These are phyloP conservation scores for Drosophila ironensis DNA, from an alignment of 1,140 invertebrate genomes.

Conservation along the genomic window DNA sequence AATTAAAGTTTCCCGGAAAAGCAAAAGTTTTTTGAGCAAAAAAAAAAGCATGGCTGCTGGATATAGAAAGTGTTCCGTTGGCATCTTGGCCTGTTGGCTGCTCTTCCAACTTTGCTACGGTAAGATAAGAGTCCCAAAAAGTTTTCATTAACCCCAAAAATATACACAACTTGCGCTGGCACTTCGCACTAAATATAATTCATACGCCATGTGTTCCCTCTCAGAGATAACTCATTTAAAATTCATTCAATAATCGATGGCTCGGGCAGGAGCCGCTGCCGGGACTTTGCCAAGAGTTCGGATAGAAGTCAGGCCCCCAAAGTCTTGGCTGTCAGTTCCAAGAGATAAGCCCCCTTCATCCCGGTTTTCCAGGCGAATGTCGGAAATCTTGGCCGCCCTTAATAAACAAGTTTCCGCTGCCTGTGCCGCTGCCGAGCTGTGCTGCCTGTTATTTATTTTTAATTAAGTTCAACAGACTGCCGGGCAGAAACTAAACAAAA, in stretches of 20 bases:
- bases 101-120: slow-evolving; percentile 17
- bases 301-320: slow-evolving; percentile 25
- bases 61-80: slow-evolving; percentile 1
- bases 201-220: slow-evolving; percentile 17
- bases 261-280: too few relatives aligned
- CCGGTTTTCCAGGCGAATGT: too few relatives aligned
- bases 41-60: slow-evolving; percentile 22
- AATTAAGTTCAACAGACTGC: slow-evolving; percentile 77
- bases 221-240: slow-evolving; percentile 22
- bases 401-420: slow-evolving; percentile 52
- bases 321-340: slow-evolving; percentile 24
- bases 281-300: slow-evolving; percentile 8
- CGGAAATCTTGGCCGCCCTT: slow-evolving; percentile 30
- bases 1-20: slow-evolving; percentile 66
- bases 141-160: slow-evolving; percentile 11
- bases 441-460: slow-evolving; percentile 64
- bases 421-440: neutral
- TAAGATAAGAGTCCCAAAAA: slow-evolving; percentile 26
- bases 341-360: neutral
- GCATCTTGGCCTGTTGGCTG: slow-evolving; percentile 7
- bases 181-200: slow-evolving; percentile 2
- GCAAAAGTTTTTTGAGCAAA: slow-evolving; percentile 15
- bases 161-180: neutral
- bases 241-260: slow-evolving; percentile 42
- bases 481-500: slow-evolving; percentile 70